A percentile compares a stretch with the other conserved stretches of the same genome.
These are phyloP conservation scores for Margaritifera margaritifera DNA, from an alignment of 2,888 invertebrate species.

Conservation along the genomic window DNA sequence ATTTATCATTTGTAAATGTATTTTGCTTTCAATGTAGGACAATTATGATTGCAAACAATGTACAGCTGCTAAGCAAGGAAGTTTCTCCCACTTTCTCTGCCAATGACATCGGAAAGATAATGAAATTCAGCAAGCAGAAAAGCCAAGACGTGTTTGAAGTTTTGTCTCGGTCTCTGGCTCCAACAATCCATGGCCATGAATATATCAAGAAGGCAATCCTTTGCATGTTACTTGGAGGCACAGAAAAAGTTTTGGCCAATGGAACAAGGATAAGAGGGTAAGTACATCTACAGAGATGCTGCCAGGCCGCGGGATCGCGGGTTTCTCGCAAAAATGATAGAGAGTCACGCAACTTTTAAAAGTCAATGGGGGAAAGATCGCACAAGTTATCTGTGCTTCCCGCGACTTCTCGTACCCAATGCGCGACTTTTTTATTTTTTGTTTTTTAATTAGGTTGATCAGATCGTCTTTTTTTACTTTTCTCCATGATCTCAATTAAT, in stretches of 20 bases:
- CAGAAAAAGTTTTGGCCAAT: slow-evolving; percentile 88
- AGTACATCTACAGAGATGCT: too few relatives aligned
- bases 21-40: slow-evolving; percentile 79
- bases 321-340: too few relatives aligned
- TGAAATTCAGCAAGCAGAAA: slow-evolving; percentile 79
- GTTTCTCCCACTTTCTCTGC: slow-evolving; percentile 81
- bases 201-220: slow-evolving; percentile 97
- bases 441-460: too few relatives aligned
- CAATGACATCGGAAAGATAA: slow-evolving; percentile 92
- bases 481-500: too few relatives aligned
- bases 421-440: too few relatives aligned
- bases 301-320: too few relatives aligned
- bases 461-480: too few relatives aligned
- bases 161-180: slow-evolving; percentile 92
- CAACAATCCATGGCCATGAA: slow-evolving; percentile 97
- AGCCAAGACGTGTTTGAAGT: slow-evolving; percentile 87
- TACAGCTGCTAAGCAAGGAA: slow-evolving; percentile 92
- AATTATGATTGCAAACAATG: slow-evolving; percentile 93
- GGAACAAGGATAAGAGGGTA: slow-evolving; percentile 75
- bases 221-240: slow-evolving; percentile 93
- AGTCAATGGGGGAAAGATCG: too few relatives aligned
- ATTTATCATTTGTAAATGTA: neutral
- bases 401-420: too few relatives aligned
- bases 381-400: too few relatives aligned
- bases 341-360: too few relatives aligned